These are phyloP conservation scores for Rhinichthys klamathensis DNA, from an alignment of 2,113 vertebrate genomes.

Conservation along the genomic window DNA sequence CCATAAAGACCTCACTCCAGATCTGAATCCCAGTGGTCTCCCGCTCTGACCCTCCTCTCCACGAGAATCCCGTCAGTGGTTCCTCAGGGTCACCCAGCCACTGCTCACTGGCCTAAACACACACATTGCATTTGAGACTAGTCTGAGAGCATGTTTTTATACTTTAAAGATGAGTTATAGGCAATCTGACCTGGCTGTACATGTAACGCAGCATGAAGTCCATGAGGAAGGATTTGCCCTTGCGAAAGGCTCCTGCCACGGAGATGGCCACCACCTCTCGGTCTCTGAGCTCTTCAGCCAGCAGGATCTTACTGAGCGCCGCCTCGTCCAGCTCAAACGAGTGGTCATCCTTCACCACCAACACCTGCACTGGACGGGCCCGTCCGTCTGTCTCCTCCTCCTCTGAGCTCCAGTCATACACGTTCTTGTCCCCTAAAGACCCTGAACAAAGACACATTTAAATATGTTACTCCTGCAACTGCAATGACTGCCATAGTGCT, in stretches of 20 bases:
- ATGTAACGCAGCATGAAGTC: slow-evolving; percentile 99
- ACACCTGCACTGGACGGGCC: slow-evolving; percentile 91
- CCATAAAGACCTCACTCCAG: slow-evolving; percentile 96
- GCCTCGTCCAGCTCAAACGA: slow-evolving; percentile 95
- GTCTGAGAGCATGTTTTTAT: neutral
- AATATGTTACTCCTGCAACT: neutral
- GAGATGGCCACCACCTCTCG: slow-evolving; percentile 95
- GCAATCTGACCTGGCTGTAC: slow-evolving; percentile 87
- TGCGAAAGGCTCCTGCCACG: slow-evolving; percentile 95
- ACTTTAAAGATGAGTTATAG: neutral
- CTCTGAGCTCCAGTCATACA: slow-evolving; percentile 94
- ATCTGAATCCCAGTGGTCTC: slow-evolving; percentile 98
- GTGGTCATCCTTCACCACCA: slow-evolving; percentile 96
- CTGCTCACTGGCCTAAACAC: slow-evolving; percentile 80
- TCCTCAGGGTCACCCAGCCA: slow-evolving; percentile 92
- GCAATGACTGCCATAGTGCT: neutral
- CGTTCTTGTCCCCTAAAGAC: slow-evolving; percentile 85
- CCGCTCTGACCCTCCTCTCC: slow-evolving; percentile 95
- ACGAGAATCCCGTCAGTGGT: slow-evolving; percentile 95
- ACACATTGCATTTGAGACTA: neutral
- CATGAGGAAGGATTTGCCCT: slow-evolving; percentile 99
- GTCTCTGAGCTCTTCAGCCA: slow-evolving; percentile 89
- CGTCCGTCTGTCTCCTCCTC: slow-evolving; percentile 91
- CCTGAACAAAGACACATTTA: slow-evolving; percentile 60
- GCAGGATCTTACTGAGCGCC: slow-evolving; percentile 90